Conservation (phyloP, 2,888 invertebrate genomes). For the Spatulosminthurus flaviceps region DNA sequence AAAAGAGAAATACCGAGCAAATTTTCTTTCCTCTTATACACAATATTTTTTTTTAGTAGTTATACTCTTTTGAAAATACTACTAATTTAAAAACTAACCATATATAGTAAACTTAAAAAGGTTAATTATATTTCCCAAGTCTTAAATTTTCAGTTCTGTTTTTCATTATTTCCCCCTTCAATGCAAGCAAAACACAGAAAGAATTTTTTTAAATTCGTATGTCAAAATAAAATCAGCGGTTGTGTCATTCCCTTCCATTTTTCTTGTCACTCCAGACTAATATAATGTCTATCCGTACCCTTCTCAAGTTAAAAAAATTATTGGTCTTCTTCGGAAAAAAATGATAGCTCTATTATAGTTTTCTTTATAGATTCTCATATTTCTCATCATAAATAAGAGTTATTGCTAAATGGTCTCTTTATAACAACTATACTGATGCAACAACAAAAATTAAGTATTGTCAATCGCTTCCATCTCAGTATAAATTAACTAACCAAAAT, state of each 20-base stretch:
- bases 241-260: too few relatives aligned
- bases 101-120: conserved; percentile 12
- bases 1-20: conserved; percentile 18
- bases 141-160: conserved; percentile 37
- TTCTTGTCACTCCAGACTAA: too few relatives aligned
- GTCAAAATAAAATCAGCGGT: too few relatives aligned
- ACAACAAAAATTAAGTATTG: background rate
- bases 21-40: background rate
- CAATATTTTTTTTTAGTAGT: too few relatives aligned
- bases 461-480: background rate
- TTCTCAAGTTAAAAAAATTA: too few relatives aligned
- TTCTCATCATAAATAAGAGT: background rate
- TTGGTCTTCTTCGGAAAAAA: too few relatives aligned
- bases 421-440: background rate
- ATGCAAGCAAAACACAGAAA: too few relatives aligned
- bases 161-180: background rate
- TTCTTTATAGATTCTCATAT: too few relatives aligned
- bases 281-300: too few relatives aligned
- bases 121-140: conserved; percentile 23
- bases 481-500: background rate
- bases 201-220: too few relatives aligned
- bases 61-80: conserved; percentile 30
- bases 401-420: background rate
- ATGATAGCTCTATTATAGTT: too few relatives aligned
- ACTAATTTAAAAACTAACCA: conserved; percentile 35